These are phyloP conservation scores for Candidula unifasciata DNA, from an alignment of 2,888 invertebrate species.

Conservation along the genomic window DNA sequence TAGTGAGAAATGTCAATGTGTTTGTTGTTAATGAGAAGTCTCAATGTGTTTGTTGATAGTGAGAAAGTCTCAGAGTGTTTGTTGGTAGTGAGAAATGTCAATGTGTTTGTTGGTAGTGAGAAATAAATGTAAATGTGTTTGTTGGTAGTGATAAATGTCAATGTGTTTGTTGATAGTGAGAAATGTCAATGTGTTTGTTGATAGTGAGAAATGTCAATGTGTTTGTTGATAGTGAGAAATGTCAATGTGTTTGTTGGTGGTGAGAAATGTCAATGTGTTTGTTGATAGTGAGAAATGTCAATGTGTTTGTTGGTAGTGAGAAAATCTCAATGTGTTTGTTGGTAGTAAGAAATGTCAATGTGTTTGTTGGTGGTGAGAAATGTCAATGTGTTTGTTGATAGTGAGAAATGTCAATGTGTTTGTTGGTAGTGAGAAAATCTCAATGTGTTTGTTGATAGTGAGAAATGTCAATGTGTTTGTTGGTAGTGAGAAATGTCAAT, in stretches of 20 bases:
- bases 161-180: background rate
- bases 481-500: too few relatives aligned
- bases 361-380: background rate
- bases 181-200: too few relatives aligned
- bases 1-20: too few relatives aligned
- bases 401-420: too few relatives aligned
- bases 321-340: background rate
- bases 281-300: too few relatives aligned
- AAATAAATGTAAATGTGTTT: too few relatives aligned
- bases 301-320: background rate
- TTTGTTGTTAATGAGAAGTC: background rate
- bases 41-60: too few relatives aligned
- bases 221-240: background rate
- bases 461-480: background rate
- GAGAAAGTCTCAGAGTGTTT: too few relatives aligned
- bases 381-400: background rate
- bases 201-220: background rate
- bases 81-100: too few relatives aligned
- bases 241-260: too few relatives aligned
- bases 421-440: background rate
- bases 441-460: too few relatives aligned
- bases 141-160: constrained; percentile 62
- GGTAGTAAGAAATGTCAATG: too few relatives aligned
- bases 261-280: background rate
- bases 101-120: background rate